A percentile compares a stretch with the other conserved stretches of the same genome.
phyloP scores from a whole-genome alignment of 2,113 vertebrate species.

The Calypte anna region DNA sequence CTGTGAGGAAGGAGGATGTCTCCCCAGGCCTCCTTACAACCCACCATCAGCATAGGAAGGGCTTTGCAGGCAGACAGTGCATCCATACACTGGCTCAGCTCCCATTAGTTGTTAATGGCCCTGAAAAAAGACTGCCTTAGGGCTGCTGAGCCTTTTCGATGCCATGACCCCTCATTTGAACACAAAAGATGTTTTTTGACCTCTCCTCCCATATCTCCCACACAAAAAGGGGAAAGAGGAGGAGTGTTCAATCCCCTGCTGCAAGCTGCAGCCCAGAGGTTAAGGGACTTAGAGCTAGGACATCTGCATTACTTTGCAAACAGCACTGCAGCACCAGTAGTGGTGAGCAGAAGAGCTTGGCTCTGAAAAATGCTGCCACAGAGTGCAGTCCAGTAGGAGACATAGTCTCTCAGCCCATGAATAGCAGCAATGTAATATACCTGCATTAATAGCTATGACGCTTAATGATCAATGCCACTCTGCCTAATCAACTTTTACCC shows the following conservation, averaged over 20 bases:
- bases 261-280: neutral
- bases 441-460: neutral
- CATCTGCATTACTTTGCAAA: neutral
- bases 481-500: neutral
- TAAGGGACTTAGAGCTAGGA: neutral
- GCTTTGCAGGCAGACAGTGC: neutral
- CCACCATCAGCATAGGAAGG: neutral
- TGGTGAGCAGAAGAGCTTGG: neutral
- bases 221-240: neutral
- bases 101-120: neutral
- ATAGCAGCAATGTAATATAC: neutral
- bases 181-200: neutral
- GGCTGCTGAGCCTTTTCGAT: neutral
- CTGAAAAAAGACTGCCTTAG: neutral
- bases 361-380: neutral
- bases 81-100: neutral
- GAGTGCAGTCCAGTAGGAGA: neutral
- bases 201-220: neutral
- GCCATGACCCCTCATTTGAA: neutral
- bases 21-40: neutral
- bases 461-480: neutral
- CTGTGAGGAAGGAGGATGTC: fast-evolving
- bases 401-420: neutral
- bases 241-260: neutral
- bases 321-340: neutral